Evolutionary conservation across 2,888 invertebrate species (phyloP).

Genomic region (Beris morrisii): DNA sequence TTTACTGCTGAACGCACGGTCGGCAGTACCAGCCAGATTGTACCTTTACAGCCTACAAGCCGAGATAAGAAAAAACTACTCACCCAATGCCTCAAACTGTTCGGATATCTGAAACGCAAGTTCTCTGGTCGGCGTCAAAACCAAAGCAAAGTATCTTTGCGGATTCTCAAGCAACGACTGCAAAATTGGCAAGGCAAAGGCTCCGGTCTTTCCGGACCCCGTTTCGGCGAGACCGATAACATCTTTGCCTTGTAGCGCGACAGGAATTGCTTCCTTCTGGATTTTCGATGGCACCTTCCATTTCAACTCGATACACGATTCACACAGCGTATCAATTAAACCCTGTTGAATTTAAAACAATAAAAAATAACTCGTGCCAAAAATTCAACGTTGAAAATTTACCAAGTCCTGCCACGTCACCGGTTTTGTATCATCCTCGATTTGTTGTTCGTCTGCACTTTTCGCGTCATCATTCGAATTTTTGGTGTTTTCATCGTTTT

Average conservation of each 20-base stretch:
- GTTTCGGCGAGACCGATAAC: constrained; percentile 71
- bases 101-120: constrained; percentile 98
- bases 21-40: too few species aligned
- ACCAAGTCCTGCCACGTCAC: constrained; percentile 66
- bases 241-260: constrained; percentile 83
- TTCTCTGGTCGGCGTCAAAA: constrained; percentile 96
- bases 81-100: constrained; percentile 95
- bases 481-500: constrained; percentile 41
- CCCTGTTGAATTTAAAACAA: constrained; percentile 64
- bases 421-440: constrained; percentile 40
- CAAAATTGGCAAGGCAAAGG: constrained; percentile 94
- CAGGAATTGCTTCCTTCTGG: constrained; percentile 90
- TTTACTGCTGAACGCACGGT: too few species aligned
- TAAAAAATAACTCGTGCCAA: background rate
- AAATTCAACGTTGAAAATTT: constrained; percentile 43
- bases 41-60: too few species aligned
- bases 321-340: constrained; percentile 83
- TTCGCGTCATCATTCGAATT: constrained; percentile 40
- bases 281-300: constrained; percentile 96
- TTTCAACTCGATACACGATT: constrained; percentile 88
- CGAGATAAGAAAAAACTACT: constrained; percentile 41
- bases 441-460: constrained; percentile 31
- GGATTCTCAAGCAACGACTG: constrained; percentile 89
- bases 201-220: constrained; percentile 89
- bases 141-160: constrained; percentile 89